Evolutionary conservation across 2,113 vertebrate species (phyloP).

Genomic region (Scortum barcoo): DNA sequence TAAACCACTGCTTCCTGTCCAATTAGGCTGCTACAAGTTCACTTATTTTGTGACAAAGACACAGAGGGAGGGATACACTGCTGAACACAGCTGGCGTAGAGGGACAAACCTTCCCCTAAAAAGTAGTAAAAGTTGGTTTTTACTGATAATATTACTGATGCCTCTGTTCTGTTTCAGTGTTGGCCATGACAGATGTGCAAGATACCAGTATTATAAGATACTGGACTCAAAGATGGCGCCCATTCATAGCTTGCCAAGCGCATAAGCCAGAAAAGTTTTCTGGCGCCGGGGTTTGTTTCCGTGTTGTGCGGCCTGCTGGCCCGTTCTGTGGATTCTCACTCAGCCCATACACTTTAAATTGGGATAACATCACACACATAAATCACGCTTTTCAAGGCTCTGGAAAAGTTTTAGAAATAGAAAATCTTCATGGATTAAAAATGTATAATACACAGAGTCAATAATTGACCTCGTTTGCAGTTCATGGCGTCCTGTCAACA

Average conservation of each 20-base stretch:
- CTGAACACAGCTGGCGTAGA: background rate
- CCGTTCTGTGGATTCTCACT: background rate
- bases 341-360: background rate
- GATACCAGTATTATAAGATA: background rate
- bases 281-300: background rate
- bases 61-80: background rate
- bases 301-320: background rate
- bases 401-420: background rate
- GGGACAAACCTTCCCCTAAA: background rate
- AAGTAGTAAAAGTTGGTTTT: background rate
- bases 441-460: background rate
- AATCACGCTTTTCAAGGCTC: background rate
- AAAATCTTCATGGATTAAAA: background rate
- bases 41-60: constrained; percentile 30
- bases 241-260: background rate
- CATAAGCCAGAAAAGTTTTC: background rate
- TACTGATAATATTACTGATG: background rate
- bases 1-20: constrained; percentile 50
- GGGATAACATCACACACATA: background rate
- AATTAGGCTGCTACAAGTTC: constrained; percentile 45
- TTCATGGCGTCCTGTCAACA: background rate
- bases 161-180: background rate
- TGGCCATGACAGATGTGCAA: background rate
- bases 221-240: background rate
- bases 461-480: background rate